Evolutionary conservation across 1,140 invertebrate genomes (phyloP).

Genomic region (Drosophila asahinai): DNA sequence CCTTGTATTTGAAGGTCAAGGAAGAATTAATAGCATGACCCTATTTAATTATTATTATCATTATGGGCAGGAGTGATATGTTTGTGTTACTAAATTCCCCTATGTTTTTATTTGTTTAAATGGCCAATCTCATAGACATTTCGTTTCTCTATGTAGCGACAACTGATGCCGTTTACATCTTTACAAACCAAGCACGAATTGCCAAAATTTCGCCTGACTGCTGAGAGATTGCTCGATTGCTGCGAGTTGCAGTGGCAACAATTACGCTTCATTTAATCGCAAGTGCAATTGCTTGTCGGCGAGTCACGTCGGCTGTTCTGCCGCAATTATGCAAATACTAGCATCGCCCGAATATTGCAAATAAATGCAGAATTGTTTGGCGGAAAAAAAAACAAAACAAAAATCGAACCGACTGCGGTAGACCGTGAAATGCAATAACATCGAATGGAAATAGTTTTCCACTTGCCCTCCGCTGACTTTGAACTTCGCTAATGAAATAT

Average conservation of each 20-base stretch:
- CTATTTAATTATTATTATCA: no score
- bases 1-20: no score
- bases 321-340: constrained; percentile 78
- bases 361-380: constrained; percentile 60
- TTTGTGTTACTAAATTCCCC: no score
- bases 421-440: constrained; percentile 78
- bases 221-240: constrained; percentile 18
- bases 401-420: constrained; percentile 38
- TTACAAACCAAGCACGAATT: constrained; percentile 33
- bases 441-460: constrained; percentile 74
- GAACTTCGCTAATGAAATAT: constrained; percentile 70
- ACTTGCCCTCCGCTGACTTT: constrained; percentile 52
- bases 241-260: constrained; percentile 48
- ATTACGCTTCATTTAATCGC: constrained; percentile 80
- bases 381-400: constrained; percentile 43
- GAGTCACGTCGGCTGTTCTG: constrained; percentile 35
- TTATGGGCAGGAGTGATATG: no score
- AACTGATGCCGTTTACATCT: constrained; percentile 46
- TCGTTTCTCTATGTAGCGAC: constrained; percentile 9
- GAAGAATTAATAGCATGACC: no score
- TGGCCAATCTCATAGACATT: background rate
- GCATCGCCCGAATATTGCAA: constrained; percentile 68
- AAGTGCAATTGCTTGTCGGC: constrained; percentile 62
- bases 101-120: background rate
- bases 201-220: constrained; percentile 61